phyloP scores from a whole-genome alignment of 2,797 vertebrate species.

The Melopsittacus undulatus region DNA sequence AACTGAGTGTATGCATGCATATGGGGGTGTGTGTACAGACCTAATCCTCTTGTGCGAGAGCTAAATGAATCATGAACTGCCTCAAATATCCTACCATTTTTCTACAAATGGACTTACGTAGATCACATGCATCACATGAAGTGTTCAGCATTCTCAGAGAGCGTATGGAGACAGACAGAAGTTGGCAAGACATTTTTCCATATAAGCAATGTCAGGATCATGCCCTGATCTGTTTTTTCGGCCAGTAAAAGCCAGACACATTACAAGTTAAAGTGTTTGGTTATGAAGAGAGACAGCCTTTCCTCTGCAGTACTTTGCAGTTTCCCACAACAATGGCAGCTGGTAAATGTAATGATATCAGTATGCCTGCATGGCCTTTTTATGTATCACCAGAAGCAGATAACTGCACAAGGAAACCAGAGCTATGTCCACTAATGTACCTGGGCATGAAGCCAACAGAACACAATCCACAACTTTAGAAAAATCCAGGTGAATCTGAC shows the following conservation, averaged over 20 bases:
- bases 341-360: conserved; percentile 50
- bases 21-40: neutral
- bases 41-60: neutral
- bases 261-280: conserved; percentile 17
- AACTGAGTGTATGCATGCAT: neutral
- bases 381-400: conserved; percentile 41
- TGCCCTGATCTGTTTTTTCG: neutral
- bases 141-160: neutral
- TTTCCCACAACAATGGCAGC: neutral
- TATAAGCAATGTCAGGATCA: neutral
- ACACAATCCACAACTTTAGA: neutral
- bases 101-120: neutral
- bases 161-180: neutral
- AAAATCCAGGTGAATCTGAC: conserved; percentile 25
- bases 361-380: conserved; percentile 25
- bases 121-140: neutral
- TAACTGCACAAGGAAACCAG: neutral
- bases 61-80: conserved; percentile 21
- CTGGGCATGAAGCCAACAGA: conserved; percentile 31
- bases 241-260: conserved; percentile 1
- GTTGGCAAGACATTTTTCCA: conserved; percentile 7
- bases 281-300: conserved; percentile 37
- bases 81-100: neutral
- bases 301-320: neutral
- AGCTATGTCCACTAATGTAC: neutral